Evolutionary conservation across 2,797 vertebrate genomes (phyloP).

Genomic region (Phoeniculus purpureus): DNA sequence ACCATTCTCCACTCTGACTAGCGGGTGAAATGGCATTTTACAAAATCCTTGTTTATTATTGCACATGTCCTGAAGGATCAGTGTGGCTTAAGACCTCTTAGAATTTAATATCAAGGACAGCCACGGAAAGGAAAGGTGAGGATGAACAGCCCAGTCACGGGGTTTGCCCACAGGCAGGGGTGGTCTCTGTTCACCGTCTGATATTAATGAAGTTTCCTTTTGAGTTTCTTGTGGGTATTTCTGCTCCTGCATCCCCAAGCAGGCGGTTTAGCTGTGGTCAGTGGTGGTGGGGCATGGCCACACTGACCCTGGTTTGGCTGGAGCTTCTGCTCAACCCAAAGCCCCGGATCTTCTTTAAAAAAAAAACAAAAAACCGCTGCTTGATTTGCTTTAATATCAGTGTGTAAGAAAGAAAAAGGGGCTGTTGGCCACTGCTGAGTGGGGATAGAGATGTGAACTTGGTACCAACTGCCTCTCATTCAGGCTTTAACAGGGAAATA

Average conservation of each 20-base stretch:
- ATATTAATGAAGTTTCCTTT: background rate
- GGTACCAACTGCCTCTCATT: background rate
- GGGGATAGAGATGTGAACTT: background rate
- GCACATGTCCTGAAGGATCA: background rate
- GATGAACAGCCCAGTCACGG: background rate
- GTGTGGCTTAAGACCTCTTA: background rate
- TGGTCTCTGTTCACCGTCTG: fast-evolving
- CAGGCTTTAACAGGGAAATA: background rate
- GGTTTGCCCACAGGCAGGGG: background rate
- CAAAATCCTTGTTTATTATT: background rate
- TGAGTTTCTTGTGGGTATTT: background rate
- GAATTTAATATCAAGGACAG: background rate
- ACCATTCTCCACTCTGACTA: background rate
- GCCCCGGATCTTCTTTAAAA: background rate
- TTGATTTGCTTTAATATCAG: background rate
- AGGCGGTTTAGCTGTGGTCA: background rate
- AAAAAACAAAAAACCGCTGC: too few relatives aligned
- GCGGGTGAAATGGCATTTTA: background rate
- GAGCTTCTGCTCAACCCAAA: background rate
- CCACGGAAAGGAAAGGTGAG: background rate
- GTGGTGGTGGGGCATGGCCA: background rate
- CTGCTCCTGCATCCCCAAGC: background rate
- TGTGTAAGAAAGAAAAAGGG: background rate
- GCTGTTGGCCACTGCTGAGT: background rate
- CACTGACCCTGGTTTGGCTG: background rate